Evolutionary conservation across 2,113 vertebrate species (phyloP), one percentile per base, ranked within the genome.

Genomic region (Microcebus jonahi): DNA sequence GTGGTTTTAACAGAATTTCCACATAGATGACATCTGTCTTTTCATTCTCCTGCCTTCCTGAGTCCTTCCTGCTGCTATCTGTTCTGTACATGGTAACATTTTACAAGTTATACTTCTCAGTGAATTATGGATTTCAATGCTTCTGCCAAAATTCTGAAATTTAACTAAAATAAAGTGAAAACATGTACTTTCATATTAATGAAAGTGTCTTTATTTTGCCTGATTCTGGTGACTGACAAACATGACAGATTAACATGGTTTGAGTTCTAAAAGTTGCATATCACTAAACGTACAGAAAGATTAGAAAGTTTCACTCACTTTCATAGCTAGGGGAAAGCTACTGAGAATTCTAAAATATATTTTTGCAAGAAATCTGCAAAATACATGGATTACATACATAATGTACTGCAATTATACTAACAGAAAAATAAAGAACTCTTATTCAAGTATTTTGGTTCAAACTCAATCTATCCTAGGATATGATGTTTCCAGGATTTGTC

Each of bases 131-230:
- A 63, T 39, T n/a, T 71, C 20, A 18, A 1, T 10, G 59, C 23
- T 82, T 45, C 42, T 17, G 53, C 7, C 39, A 45, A 45, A 45
- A 45, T 45, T 45, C 45, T 45, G 45, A 45, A 45, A 45, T 45
- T 45, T 45, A 63, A 63, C 59, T 27, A 63, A 61, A 61, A 61
- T 61, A 25, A 63, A 63, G 61, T 63, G 61, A 63, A 63, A 63
- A 27, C 61, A 29, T 63, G 10, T 63, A 63, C 61, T 29, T 63
- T 63, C 73, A 0, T 55, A 7, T 25, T 89, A 45, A 55, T 3
- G 8, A 71, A 91, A 85, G 34, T 20, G 20, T 70, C 83, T 81
- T 73, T 42, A 45, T 48, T 85, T 65, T 92, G 39, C n/a, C 70
- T 4, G 0, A 59, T 27, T 61, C 67, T 88, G 70, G 71, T 39